Base-by-base conservation (phyloP, 2,888 invertebrate genomes). In the Notocelia uddmanniana region DNA sequence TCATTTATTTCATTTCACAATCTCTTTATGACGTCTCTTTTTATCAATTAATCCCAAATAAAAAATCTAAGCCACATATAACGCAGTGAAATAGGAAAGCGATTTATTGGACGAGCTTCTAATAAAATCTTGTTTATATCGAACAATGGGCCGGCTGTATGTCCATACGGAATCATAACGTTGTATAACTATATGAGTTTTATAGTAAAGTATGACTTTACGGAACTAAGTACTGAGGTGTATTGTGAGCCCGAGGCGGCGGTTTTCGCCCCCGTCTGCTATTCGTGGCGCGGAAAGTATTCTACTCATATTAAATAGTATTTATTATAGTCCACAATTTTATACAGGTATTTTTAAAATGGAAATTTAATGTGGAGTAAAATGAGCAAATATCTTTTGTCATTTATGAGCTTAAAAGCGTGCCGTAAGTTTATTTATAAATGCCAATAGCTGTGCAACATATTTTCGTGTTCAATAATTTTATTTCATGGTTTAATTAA, bases 71-170 rank as follows among this genome's bases (percentile, higher is more conserved):
- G 31, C 48, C 63, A 70, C 57, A 70, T 70, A 58, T 58, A 64
- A 70, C 57, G 57, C 57, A 34, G 26, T 58, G 57, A 66, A 70
- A 41, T 59, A 50, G 58, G 64, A 64, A 64, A 66, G 76, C 79
- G 77, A 75, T 76, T 80, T 78, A 77, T 75, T 77, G 79, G 77
- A 80, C 77, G 76, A 79, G 78, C 85, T 83, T 85, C 81, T 84
- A 88, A 85, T 89, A 88, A 86, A 89, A 87, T 83, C 78, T 82
- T 83, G 83, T 88, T 87, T 82, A 82, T 83, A 81, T 81, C 77
- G 81, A 83, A 89, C 67, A 69, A 69, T 69, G 41, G 62, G 26
- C 41, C 54, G 69, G 69, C 60, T 45, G 18, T 45, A 13, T n/a
- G 18, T 9, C 8, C 18, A n/a, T 10, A 6, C n/a, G 26, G n/a